phyloP scores from a whole-genome alignment of 2,113 vertebrate genomes.

The Hucho hucho region DNA sequence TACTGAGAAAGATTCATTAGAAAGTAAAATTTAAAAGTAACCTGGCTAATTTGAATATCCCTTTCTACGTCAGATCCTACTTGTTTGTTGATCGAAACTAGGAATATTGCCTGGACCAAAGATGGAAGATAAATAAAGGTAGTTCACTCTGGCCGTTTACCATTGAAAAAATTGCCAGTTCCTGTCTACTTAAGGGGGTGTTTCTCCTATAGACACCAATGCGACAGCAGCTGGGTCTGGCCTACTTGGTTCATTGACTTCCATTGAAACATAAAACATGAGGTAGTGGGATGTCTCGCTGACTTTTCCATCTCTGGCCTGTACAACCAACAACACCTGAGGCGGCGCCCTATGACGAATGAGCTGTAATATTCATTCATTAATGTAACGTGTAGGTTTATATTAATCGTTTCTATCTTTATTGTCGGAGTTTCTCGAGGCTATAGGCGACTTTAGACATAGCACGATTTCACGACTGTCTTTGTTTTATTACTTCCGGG shows the following conservation, averaged over 20 bases:
- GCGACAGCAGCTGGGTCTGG: too few relatives aligned
- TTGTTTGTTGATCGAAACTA: slow-evolving; percentile 56
- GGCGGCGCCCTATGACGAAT: neutral
- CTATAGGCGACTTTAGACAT: neutral
- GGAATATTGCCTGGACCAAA: too few relatives aligned
- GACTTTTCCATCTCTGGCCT: slow-evolving; percentile 18
- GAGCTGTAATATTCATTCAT: neutral
- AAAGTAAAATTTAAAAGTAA: neutral
- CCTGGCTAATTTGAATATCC: slow-evolving; percentile 28
- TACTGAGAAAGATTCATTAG: neutral
- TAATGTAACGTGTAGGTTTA: neutral
- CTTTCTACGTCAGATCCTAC: slow-evolving; percentile 55
- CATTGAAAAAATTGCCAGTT: too few relatives aligned
- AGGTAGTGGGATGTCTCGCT: too few relatives aligned
- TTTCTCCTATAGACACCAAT: too few relatives aligned
- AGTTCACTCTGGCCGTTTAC: too few relatives aligned
- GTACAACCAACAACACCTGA: slow-evolving; percentile 40
- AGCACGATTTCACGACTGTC: slow-evolving; percentile 4
- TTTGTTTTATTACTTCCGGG: slow-evolving; percentile 72
- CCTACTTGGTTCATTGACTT: too few relatives aligned
- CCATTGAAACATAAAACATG: too few relatives aligned
- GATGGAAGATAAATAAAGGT: too few relatives aligned
- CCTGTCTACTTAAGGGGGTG: too few relatives aligned
- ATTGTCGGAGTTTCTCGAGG: neutral
- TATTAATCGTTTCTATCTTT: neutral